A percentile compares a stretch with the other conserved stretches of the same genome.
These are phyloP conservation scores for cat (Felis catus) DNA, from an alignment of 2,113 vertebrate genomes.

Conservation along the genomic window F.catus_Fca126_mat1.0 CM031426.1:60283501-60284000, in stretches of 20 bases:
- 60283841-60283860: background rate
- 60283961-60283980: fast-evolving
- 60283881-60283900: background rate
- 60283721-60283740: background rate
- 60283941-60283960: background rate
- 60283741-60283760: background rate
- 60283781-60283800: background rate
- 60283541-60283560: background rate
- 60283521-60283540: fast-evolving
- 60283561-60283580: background rate
- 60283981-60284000: background rate
- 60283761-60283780: fast-evolving
- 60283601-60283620: background rate
- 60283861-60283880: background rate
- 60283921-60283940: no score
- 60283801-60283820: background rate
- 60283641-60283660: background rate
- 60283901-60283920: background rate
- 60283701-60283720: background rate
- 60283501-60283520: background rate
- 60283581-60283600: no score
- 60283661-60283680: background rate
- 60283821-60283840: background rate
- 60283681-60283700: background rate
- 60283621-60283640: background rate